Conservation (phyloP, 1,140 invertebrate species). For the Cherax destructor region DNA sequence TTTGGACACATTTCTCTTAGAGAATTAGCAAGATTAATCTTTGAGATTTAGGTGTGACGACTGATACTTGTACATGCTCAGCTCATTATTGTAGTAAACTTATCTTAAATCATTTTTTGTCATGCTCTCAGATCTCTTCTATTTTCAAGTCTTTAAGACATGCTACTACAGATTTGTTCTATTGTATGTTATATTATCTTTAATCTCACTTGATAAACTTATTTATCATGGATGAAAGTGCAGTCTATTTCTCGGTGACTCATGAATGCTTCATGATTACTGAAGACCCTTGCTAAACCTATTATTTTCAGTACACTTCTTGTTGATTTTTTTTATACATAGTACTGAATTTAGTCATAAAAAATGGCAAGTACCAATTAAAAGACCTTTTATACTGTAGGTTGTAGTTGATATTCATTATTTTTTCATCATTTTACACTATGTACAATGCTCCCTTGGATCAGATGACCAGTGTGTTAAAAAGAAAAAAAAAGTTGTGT, state of each 20-base stretch:
- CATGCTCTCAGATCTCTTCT: neutral
- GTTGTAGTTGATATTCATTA: neutral
- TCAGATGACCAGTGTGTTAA: neutral
- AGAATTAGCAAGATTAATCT: conserved; percentile 3
- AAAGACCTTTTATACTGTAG: neutral
- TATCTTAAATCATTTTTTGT: neutral
- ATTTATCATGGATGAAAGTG: neutral
- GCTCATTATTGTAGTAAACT: neutral
- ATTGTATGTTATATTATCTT: neutral
- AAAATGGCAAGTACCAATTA: neutral
- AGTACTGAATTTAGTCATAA: neutral
- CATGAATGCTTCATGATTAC: neutral
- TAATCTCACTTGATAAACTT: neutral
- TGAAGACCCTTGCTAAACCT: neutral
- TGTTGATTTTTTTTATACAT: neutral
- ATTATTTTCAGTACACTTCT: neutral
- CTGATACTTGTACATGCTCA: conserved; percentile 28
- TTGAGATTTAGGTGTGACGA: conserved; percentile 23
- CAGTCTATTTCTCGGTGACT: neutral
- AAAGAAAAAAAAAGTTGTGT: too few relatives aligned
- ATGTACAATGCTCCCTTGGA: neutral
- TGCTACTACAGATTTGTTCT: neutral
- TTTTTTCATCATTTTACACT: neutral
- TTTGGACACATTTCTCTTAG: conserved; percentile 41
- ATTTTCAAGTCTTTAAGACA: neutral